Evolutionary conservation across 2,113 vertebrate genomes (phyloP).

Genomic region (Protobothrops flavoviridis): DNA sequence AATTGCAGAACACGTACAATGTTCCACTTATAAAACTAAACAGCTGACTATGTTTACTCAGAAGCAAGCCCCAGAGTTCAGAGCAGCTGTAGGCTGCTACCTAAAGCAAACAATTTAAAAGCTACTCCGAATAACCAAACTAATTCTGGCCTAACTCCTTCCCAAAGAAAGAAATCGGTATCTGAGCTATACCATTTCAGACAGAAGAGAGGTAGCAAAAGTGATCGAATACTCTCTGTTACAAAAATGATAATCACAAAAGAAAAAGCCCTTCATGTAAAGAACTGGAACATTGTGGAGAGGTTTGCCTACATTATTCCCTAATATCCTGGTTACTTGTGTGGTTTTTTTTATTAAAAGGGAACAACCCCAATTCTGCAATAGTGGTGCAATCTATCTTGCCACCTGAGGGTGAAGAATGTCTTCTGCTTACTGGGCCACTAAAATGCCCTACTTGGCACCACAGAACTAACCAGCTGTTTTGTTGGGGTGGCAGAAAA

Average conservation of each 20-base stretch:
- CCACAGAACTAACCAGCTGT: not conserved
- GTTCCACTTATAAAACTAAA: constrained; percentile 2
- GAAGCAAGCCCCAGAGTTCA: not conserved
- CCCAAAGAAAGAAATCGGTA: not conserved
- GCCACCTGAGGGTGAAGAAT: not conserved
- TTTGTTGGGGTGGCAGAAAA: not conserved
- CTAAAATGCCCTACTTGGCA: not conserved
- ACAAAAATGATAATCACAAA: not conserved
- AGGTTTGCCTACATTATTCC: not conserved
- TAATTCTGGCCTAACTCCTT: not conserved
- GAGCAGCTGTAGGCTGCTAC: not conserved
- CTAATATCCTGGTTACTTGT: not conserved
- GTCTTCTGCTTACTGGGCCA: not conserved
- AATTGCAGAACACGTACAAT: constrained; percentile 1
- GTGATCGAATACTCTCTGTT: not conserved
- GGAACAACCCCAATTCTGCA: not conserved
- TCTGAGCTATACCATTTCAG: not conserved
- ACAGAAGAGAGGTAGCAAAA: not conserved
- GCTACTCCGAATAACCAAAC: not conserved
- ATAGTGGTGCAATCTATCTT: not conserved
- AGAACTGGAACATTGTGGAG: not conserved
- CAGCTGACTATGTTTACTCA: not conserved
- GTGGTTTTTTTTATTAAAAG: not conserved
- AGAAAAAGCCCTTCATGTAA: not conserved
- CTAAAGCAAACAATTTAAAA: not conserved